Evolutionary conservation across 92 coral and sea anemone genomes (phyloP).

Genomic region (Zoanthus gigantus): DNA sequence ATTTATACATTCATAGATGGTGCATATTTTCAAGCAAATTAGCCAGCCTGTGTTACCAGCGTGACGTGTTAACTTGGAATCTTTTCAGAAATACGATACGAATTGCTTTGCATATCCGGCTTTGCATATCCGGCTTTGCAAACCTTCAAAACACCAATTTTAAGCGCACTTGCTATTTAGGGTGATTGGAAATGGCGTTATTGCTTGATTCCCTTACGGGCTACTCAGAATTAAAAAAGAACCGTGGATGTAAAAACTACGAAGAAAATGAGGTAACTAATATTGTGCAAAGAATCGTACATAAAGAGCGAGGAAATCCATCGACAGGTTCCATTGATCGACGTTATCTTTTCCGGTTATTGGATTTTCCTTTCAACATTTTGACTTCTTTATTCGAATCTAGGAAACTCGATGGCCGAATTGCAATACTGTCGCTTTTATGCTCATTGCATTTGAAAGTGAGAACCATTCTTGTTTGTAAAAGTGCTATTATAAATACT

Average conservation of each 20-base stretch:
- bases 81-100: background rate
- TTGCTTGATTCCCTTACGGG: slow-evolving; percentile 38
- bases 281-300: slow-evolving; percentile 18
- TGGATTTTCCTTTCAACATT: slow-evolving; percentile 28
- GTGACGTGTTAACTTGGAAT: background rate
- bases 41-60: background rate
- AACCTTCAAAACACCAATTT: background rate
- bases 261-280: slow-evolving; percentile 11
- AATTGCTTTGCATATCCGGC: background rate
- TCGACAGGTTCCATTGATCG: background rate
- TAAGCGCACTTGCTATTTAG: too few species aligned
- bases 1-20: too few species aligned
- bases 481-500: slow-evolving; percentile 20
- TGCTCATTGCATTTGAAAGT: slow-evolving; percentile 10
- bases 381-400: slow-evolving; percentile 14
- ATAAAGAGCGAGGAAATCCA: background rate
- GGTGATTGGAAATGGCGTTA: slow-evolving; percentile 12
- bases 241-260: background rate
- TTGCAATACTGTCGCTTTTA: slow-evolving; percentile 33
- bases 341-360: slow-evolving; percentile 20
- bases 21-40: too few species aligned
- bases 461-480: slow-evolving; percentile 7
- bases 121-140: background rate
- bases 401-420: background rate
- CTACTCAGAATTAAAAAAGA: slow-evolving; percentile 25